phyloP scores from a whole-genome alignment of 2,888 invertebrate species.

The Eupithecia subfuscata region DNA sequence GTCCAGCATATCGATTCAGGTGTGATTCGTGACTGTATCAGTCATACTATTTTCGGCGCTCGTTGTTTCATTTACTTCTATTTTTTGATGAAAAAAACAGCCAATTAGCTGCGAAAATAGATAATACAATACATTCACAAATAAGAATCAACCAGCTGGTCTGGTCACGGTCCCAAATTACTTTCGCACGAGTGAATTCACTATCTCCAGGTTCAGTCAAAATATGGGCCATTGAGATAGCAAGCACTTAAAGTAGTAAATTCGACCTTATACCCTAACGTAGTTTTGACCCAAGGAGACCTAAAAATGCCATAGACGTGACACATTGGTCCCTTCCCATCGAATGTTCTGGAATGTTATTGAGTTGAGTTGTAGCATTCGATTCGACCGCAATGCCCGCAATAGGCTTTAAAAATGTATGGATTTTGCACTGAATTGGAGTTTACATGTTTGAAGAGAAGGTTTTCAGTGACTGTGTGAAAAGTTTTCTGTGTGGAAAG shows the following conservation, averaged over 20 bases:
- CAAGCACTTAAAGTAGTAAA: neutral
- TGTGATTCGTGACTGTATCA: neutral
- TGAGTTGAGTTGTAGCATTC: constrained; percentile 12
- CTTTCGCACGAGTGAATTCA: neutral
- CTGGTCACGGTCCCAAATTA: neutral
- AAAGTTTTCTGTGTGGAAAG: no score
- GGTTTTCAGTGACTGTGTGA: neutral
- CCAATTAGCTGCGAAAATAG: no score
- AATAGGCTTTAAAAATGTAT: constrained; percentile 17
- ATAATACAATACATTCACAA: no score
- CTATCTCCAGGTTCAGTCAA: neutral
- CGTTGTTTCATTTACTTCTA: no score
- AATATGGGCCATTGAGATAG: neutral
- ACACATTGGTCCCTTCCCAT: constrained; percentile 3
- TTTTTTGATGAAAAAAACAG: no score
- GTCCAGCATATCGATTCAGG: neutral
- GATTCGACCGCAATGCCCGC: constrained; percentile 1
- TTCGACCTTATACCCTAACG: neutral
- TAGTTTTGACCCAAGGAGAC: neutral
- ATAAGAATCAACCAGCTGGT: neutral
- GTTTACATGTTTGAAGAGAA: neutral
- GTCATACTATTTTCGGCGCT: no score
- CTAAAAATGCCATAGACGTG: constrained; percentile 9
- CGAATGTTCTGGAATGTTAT: neutral
- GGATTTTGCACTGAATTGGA: neutral